phyloP scores from a whole-genome alignment of 1,140 invertebrate species.

The Neodiprion fabricii region DNA sequence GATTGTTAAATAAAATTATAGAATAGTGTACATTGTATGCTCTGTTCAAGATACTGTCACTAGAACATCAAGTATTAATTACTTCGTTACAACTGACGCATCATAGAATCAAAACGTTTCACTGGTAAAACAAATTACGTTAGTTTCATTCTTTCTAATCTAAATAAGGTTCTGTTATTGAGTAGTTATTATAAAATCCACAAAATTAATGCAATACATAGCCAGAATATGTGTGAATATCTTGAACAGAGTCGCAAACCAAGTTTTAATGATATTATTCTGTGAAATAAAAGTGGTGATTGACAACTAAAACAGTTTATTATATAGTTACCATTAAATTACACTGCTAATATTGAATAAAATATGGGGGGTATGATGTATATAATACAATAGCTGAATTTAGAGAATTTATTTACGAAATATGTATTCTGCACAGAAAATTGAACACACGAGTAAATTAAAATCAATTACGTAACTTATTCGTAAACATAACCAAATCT shows the following conservation, averaged over 20 bases:
- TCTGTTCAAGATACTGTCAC: neutral
- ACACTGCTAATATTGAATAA: neutral
- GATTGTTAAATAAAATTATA: neutral
- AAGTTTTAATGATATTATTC: neutral
- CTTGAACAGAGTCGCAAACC: constrained; percentile 1
- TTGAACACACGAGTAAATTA: too few relatives aligned
- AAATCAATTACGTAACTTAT: too few relatives aligned
- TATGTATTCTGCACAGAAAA: neutral
- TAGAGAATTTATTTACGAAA: constrained; percentile 4
- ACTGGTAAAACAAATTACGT: neutral
- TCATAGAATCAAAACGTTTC: neutral
- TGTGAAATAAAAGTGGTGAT: constrained; percentile 6
- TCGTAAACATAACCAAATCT: too few relatives aligned
- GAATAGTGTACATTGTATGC: neutral
- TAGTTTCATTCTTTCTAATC: neutral
- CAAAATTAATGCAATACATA: too few relatives aligned
- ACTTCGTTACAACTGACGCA: too few relatives aligned
- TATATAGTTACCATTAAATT: neutral
- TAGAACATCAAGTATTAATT: neutral
- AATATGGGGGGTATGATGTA: too few relatives aligned
- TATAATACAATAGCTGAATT: neutral
- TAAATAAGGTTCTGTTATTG: neutral
- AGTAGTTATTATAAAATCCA: too few relatives aligned
- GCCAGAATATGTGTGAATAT: neutral
- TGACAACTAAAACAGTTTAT: neutral